Base-by-base conservation (phyloP, 2,113 vertebrate genomes). In the Petrocephalus zakoni region DNA sequence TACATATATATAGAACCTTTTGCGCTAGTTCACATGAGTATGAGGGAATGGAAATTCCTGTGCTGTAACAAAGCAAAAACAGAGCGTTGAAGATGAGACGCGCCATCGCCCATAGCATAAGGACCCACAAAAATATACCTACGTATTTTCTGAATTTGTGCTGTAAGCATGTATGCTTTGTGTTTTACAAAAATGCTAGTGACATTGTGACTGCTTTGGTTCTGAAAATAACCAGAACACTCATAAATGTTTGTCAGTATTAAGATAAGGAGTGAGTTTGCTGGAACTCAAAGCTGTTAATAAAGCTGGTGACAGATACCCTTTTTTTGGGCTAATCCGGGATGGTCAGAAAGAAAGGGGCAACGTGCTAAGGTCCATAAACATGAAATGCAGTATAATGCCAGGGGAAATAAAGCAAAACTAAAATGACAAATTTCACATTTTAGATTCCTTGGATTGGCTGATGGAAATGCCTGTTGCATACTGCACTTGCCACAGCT, bases 1-100 rank as follows among this genome's bases (percentile, higher is more conserved):
- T 98, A 97, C 96, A 96, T 96, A 96, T 95, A 97, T 96, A 93
- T 95, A 96, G 96, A 97, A 96, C 96, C 97, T 96, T 95, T 96
- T 95, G 95, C 95, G 96, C 96, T 97, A 97, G 97, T 96, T 96
- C 96, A 98, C 97, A 97, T 96, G 96, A 94, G 37, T 95, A 94
- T 94, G 95, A 95, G 93, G 93, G 93, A 95, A 92, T 88, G 89
- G 78, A 46, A 68, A 85, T 51, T 89, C 72, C 85, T 89, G 90
- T 90, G 87, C 91, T 87, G 91, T 90, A 92, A 91, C 90, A 90
- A 91, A 93, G 92, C 89, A 89, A 92, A 91, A 92, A 92, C 92
- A 88, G 92, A 88, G 88, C 90, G 87, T 90, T 90, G 82, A 91
- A 90, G 68, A 85, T 88, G 90, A 89, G 81, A 90, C 90, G 92